Evolutionary conservation across 2,113 vertebrate species (phyloP).

Genomic region (Phalacrocorax carbo): DNA sequence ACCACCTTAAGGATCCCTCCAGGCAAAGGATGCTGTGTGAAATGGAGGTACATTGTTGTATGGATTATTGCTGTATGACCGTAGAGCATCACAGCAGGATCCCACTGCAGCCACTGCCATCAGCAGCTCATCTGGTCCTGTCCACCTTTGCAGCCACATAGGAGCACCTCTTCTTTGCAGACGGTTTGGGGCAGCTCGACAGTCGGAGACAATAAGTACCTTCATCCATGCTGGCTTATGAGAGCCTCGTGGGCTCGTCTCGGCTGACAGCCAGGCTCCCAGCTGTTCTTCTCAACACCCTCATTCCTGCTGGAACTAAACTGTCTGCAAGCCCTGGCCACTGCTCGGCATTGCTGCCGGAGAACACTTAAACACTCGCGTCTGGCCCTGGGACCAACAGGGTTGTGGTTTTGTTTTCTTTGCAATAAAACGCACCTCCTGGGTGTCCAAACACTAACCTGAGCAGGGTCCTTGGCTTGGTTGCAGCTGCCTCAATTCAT

Average conservation of each 20-base stretch:
- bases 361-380: not conserved
- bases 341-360: not conserved
- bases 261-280: not conserved
- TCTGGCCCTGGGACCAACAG: not conserved
- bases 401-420: constrained; percentile 50
- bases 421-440: constrained; percentile 43
- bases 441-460: not conserved
- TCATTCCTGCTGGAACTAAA: not conserved
- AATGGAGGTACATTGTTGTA: fast-evolving
- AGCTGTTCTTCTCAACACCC: not conserved
- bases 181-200: not conserved
- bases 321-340: not conserved
- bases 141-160: not conserved
- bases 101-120: not conserved
- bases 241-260: not conserved
- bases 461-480: not conserved
- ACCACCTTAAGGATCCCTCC: not conserved
- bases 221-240: not conserved
- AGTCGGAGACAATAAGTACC: not conserved
- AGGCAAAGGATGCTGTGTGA: not conserved
- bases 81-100: not conserved
- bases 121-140: not conserved
- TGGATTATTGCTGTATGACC: not conserved
- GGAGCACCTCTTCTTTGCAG: not conserved
- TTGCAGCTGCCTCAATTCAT: fast-evolving